These are phyloP conservation scores for Aurelia coerulea DNA, from an alignment of 30 jellyfish, hydroid and myxozoan species.

Conservation along the genomic window DNA sequence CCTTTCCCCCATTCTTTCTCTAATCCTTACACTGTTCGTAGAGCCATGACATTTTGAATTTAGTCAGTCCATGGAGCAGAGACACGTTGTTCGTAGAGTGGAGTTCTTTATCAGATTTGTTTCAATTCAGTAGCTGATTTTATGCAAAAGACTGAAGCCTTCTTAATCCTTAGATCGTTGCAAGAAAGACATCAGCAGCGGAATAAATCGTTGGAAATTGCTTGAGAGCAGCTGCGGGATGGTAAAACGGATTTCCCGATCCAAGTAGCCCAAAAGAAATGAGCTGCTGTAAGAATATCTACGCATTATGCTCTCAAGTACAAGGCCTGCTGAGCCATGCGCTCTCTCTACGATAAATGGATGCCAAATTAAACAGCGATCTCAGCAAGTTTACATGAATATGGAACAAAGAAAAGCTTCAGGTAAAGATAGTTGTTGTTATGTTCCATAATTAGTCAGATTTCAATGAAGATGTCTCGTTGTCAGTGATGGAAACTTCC, in stretches of 20 bases:
- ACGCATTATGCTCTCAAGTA: conserved; percentile 52
- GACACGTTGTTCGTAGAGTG: too few relatives aligned
- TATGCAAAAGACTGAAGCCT: too few relatives aligned
- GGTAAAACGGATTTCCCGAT: conserved; percentile 21
- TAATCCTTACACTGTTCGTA: too few relatives aligned
- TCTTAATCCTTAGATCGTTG: neutral
- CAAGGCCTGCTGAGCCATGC: conserved; percentile 58
- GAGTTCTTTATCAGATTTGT: too few relatives aligned
- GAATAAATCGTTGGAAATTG: conserved; percentile 28
- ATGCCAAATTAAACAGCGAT: conserved; percentile 31
- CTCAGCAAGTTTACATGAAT: neutral
- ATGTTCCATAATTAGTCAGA: too few relatives aligned
- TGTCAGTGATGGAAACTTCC: too few relatives aligned
- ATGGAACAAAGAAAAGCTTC: conserved; percentile 45
- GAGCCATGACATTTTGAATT: too few relatives aligned
- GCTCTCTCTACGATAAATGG: conserved; percentile 23
- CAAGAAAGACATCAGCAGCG: conserved; percentile 13
- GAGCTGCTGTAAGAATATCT: conserved; percentile 36
- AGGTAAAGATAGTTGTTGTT: neutral
- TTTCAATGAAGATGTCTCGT: too few relatives aligned
- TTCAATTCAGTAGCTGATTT: too few relatives aligned
- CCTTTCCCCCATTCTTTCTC: too few relatives aligned
- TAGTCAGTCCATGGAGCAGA: too few relatives aligned
- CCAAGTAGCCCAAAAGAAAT: conserved; percentile 30
- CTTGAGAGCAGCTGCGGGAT: conserved; percentile 60